Conservation (phyloP, 2,888 invertebrate species). For the Blastobasis lacticolella region DNA sequence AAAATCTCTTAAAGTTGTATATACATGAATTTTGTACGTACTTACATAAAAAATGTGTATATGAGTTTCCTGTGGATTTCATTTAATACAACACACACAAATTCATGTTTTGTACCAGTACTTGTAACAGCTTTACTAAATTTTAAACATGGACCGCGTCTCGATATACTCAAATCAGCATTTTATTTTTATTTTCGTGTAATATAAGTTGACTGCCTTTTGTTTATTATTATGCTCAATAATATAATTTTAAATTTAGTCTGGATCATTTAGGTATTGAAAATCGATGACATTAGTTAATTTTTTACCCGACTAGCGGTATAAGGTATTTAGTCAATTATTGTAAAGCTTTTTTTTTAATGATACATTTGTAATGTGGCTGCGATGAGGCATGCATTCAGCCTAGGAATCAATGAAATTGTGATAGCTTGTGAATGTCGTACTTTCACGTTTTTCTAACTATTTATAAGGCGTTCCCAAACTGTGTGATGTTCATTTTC, state of each 20-base stretch:
- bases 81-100: not conserved
- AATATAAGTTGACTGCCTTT: conserved; percentile 61
- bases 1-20: not conserved
- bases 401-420: conserved; percentile 28
- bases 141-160: conserved; percentile 48
- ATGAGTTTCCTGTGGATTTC: not conserved
- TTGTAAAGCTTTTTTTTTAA: conserved; percentile 59
- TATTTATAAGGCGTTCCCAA: not conserved
- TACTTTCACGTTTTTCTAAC: not conserved
- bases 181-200: conserved; percentile 49
- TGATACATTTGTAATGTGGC: conserved; percentile 38
- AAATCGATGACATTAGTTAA: conserved; percentile 56
- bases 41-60: too few species aligned
- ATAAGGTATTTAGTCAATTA: conserved; percentile 74
- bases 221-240: conserved; percentile 68
- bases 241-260: conserved; percentile 36
- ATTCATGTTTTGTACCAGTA: not conserved
- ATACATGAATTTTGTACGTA: not conserved
- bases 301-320: conserved; percentile 48
- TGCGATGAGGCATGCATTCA: conserved; percentile 45
- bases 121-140: conserved; percentile 17
- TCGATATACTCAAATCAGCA: conserved; percentile 63
- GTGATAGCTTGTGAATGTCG: conserved; percentile 38
- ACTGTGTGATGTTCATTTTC: not conserved
- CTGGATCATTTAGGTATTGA: conserved; percentile 33